phyloP scores from a whole-genome alignment of 2,797 vertebrate genomes.

The Eptatretus atami region DNA sequence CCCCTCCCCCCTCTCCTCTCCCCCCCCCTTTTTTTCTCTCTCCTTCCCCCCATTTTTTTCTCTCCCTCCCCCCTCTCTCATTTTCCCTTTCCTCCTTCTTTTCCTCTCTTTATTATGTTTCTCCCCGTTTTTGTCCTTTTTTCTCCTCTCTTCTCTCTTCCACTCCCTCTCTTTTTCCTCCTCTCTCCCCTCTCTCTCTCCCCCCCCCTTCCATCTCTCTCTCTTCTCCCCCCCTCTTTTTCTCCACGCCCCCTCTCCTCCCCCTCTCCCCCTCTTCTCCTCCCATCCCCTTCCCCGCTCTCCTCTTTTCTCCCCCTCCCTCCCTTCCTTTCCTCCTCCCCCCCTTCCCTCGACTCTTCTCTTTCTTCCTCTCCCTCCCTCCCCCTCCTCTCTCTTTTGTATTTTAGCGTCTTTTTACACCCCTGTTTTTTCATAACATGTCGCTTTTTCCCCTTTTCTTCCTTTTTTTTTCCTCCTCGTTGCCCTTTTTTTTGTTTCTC shows the following conservation, averaged over 20 bases:
- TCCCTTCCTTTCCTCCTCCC: not conserved
- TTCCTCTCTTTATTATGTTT: not conserved
- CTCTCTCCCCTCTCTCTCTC: not conserved
- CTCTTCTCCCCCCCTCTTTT: not conserved
- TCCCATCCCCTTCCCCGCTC: not conserved
- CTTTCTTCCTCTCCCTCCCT: not conserved
- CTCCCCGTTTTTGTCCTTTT: not conserved
- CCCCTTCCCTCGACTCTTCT: not conserved
- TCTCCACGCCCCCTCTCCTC: not conserved
- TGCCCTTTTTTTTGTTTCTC: not conserved
- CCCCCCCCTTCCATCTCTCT: not conserved
- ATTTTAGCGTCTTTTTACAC: not conserved
- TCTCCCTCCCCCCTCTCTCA: not conserved
- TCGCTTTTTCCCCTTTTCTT: not conserved
- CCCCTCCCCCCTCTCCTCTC: not conserved
- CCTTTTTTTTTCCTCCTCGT: not conserved
- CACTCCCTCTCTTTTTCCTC: not conserved
- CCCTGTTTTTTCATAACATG: not conserved
- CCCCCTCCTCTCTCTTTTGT: not conserved
- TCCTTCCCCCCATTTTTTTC: not conserved
- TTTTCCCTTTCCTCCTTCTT: not conserved
- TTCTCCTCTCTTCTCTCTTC: not conserved
- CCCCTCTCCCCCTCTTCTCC: not conserved
- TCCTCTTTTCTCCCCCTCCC: not conserved
- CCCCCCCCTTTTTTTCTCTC: not conserved